Percentiles rank a stretch among this genome's conserved stretches.
phyloP scores from a whole-genome alignment of 2,797 vertebrate species.

The Tragopan temminckii region DNA sequence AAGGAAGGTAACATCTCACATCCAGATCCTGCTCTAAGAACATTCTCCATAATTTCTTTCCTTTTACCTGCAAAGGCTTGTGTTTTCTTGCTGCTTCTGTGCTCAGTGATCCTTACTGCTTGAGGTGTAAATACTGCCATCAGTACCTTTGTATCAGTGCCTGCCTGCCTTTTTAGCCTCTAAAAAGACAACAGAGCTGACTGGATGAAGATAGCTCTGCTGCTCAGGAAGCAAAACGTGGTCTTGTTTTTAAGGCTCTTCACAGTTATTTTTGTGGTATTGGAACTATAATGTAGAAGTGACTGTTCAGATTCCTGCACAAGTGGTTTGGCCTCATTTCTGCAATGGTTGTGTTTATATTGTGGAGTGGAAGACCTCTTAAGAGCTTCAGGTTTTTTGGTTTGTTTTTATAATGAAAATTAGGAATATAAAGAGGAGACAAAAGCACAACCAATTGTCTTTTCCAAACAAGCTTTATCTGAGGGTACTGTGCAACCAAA shows the following conservation, averaged over 20 bases:
- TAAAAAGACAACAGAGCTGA: not conserved
- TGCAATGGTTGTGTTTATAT: not conserved
- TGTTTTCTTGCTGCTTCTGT: not conserved
- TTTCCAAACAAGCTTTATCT: not conserved
- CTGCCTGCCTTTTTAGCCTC: not conserved
- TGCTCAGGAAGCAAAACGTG: not conserved
- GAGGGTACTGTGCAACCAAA: not conserved
- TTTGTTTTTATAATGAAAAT: not conserved
- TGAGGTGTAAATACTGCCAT: not conserved
- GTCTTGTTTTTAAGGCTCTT: not conserved
- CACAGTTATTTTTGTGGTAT: not conserved
- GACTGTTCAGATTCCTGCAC: not conserved
- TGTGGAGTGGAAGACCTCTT: not conserved
- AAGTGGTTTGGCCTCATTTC: not conserved
- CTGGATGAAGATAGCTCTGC: not conserved
- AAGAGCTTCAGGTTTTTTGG: not conserved
- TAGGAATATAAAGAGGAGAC: not conserved
- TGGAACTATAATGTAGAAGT: not conserved
- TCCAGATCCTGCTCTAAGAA: not conserved
- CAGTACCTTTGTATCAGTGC: not conserved
- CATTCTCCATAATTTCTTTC: not conserved
- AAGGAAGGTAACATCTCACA: no score
- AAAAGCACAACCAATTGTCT: not conserved
- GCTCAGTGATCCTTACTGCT: not conserved
- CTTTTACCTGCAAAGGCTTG: not conserved